These are phyloP conservation scores for Pseudobourletiella spinata DNA, from an alignment of 1,140 invertebrate genomes.

Conservation along the genomic window DNA sequence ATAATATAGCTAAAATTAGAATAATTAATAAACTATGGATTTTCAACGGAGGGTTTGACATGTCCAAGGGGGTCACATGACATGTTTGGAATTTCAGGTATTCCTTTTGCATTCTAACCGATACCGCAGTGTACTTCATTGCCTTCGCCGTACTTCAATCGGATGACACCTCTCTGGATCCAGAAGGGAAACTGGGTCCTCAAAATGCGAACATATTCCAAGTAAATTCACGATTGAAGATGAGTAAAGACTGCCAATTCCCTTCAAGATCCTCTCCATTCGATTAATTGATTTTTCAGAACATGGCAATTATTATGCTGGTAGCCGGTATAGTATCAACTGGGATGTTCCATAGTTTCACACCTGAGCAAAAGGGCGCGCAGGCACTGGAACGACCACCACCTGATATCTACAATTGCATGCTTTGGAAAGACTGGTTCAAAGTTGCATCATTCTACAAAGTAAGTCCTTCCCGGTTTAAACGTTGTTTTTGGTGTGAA, in stretches of 20 bases:
- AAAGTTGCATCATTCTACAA: neutral
- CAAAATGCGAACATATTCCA: neutral
- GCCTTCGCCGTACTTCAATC: neutral
- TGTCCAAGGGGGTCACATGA: no score
- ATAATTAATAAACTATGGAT: no score
- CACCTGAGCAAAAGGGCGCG: neutral
- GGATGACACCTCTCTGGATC: neutral
- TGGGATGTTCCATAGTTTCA: neutral
- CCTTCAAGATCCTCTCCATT: neutral
- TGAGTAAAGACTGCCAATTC: neutral
- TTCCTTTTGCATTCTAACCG: neutral
- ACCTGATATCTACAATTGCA: neutral
- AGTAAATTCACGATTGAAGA: neutral
- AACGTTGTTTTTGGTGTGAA: neutral
- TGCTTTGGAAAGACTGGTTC: constrained; percentile 3
- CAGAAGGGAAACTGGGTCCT: neutral
- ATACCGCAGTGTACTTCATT: neutral
- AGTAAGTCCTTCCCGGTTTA: neutral
- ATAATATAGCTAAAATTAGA: no score
- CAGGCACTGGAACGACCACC: neutral
- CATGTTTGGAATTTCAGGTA: no score
- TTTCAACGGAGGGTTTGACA: no score
- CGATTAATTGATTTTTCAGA: neutral
- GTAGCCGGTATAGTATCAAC: neutral
- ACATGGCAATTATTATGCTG: neutral